Conservation (phyloP, 2,113 vertebrate species). For the Phocoena phocoena region DNA sequence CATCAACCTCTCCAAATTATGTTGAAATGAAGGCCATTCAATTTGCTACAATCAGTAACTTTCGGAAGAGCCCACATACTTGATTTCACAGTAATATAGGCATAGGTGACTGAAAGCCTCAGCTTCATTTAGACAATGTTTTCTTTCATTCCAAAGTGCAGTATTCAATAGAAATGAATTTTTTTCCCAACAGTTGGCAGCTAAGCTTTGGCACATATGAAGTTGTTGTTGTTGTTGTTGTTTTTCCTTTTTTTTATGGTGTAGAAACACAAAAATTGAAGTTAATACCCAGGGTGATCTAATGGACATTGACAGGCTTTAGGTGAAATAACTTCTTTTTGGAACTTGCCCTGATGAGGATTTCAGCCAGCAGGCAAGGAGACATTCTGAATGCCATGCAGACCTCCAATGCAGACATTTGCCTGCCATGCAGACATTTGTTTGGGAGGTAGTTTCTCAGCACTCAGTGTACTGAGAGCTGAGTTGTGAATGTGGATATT, state of each 20-base stretch:
- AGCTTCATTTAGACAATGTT: conserved; percentile 86
- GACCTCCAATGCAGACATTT: background rate
- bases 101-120: conserved; percentile 86
- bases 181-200: conserved; percentile 82
- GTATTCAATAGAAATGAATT: conserved; percentile 86
- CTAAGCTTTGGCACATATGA: conserved; percentile 79
- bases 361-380: conserved; percentile 40
- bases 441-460: background rate
- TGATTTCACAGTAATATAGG: conserved; percentile 89
- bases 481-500: background rate
- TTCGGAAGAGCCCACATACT: conserved; percentile 87
- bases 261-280: conserved; percentile 83
- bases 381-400: conserved; percentile 20
- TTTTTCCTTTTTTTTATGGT: background rate
- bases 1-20: conserved; percentile 89
- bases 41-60: conserved; percentile 89
- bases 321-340: conserved; percentile 69
- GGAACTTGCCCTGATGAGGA: conserved; percentile 11
- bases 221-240: background rate
- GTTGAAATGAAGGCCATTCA: conserved; percentile 89
- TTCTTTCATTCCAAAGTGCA: conserved; percentile 86
- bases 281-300: conserved; percentile 80
- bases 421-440: background rate
- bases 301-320: conserved; percentile 72
- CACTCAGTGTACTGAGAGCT: background rate